These are phyloP conservation scores for Pyrgilauda ruficollis DNA, from an alignment of 2,113 vertebrate species.

Conservation along the genomic window DNA sequence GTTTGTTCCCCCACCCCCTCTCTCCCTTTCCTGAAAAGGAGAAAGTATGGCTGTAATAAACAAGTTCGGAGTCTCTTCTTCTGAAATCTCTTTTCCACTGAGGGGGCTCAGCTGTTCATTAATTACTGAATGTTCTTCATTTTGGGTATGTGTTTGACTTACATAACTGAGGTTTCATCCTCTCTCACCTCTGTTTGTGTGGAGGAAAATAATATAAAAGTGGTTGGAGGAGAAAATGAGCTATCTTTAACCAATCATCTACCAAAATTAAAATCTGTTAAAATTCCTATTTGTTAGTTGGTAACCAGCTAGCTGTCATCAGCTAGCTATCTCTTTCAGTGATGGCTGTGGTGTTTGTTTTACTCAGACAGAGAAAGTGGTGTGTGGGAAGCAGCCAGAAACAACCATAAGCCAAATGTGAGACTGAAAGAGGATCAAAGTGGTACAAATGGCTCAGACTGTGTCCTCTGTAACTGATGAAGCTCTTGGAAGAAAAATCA, in stretches of 20 bases:
- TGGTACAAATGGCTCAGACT: not conserved
- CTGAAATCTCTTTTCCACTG: slow-evolving; percentile 39
- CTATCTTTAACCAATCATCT: not conserved
- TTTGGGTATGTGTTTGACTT: slow-evolving; percentile 23
- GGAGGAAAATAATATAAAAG: slow-evolving; percentile 33
- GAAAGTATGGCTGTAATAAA: slow-evolving; percentile 56
- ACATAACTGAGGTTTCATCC: not conserved
- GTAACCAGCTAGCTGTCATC: not conserved
- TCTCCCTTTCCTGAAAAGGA: not conserved
- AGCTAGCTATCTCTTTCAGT: not conserved
- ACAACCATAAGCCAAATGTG: not conserved
- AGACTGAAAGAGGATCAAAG: not conserved
- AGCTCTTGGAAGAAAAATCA: not conserved
- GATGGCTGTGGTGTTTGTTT: not conserved
- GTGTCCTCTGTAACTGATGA: not conserved
- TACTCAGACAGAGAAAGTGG: not conserved
- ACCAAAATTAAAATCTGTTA: slow-evolving; percentile 21
- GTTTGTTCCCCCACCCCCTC: not conserved
- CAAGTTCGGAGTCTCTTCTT: slow-evolving; percentile 13
- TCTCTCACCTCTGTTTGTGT: not conserved
- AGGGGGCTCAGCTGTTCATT: slow-evolving; percentile 36
- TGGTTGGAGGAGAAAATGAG: not conserved
- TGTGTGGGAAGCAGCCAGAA: not conserved
- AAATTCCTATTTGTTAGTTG: slow-evolving; percentile 21
- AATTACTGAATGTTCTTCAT: slow-evolving; percentile 26